Conservation (phyloP, 2,113 vertebrate genomes). For the Puffinus mauretanicus region DNA sequence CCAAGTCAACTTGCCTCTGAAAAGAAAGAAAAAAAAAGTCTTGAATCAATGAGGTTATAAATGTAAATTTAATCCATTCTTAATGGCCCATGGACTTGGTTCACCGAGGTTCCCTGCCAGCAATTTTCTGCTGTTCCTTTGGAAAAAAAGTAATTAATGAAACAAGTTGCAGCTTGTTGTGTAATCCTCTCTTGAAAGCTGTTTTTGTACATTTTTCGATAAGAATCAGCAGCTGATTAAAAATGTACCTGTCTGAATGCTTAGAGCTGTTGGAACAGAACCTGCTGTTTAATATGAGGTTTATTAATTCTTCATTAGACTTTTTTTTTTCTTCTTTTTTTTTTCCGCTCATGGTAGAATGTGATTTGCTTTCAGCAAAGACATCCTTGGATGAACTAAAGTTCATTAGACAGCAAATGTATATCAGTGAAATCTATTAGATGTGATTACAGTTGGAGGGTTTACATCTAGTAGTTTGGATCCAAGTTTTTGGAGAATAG, state of each 20-base stretch:
- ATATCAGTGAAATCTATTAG: background rate
- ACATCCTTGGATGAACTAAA: background rate
- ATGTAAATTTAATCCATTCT: slow-evolving; percentile 59
- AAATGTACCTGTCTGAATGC: slow-evolving; percentile 27
- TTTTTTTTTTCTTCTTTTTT: background rate
- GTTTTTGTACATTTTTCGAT: slow-evolving; percentile 45
- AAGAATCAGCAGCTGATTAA: slow-evolving; percentile 45
- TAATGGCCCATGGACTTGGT: background rate
- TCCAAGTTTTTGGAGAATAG: background rate
- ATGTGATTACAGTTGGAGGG: background rate
- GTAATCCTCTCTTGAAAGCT: slow-evolving; percentile 58
- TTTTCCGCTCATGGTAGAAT: rapidly evolving
- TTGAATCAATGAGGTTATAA: slow-evolving; percentile 44
- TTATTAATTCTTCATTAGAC: slow-evolving; percentile 15
- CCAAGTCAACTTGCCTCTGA: background rate
- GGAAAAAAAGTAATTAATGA: slow-evolving; percentile 57
- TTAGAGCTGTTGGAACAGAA: slow-evolving; percentile 43
- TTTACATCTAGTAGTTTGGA: background rate
- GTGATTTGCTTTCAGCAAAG: background rate
- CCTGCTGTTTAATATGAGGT: background rate
- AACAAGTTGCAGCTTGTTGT: slow-evolving; percentile 60
- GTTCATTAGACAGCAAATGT: background rate
- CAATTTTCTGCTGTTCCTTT: slow-evolving; percentile 30
- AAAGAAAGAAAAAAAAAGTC: background rate
- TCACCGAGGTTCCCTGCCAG: slow-evolving; percentile 30